Evolutionary conservation across 2,797 vertebrate species (phyloP).

Genomic region (Ataeniobius toweri): DNA sequence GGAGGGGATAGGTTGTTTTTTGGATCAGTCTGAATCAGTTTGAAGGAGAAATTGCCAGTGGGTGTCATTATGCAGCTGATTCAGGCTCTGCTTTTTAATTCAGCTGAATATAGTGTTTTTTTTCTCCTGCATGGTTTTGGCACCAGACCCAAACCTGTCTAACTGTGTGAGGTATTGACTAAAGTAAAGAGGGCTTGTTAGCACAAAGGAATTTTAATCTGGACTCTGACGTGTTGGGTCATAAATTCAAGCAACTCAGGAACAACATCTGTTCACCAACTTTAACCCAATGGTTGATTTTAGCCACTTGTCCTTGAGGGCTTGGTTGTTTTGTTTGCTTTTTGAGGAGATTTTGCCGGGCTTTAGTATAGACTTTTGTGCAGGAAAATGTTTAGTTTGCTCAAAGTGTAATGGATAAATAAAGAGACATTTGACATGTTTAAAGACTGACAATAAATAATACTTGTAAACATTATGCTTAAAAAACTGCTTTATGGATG

Average conservation of each 20-base stretch:
- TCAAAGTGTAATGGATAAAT: background rate
- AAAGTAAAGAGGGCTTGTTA: slow-evolving; percentile 20
- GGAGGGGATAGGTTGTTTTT: background rate
- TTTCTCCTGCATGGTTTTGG: background rate
- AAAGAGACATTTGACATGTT: background rate
- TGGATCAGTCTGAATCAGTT: background rate
- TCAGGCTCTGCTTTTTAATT: slow-evolving; percentile 23
- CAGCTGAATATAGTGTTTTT: slow-evolving; percentile 14
- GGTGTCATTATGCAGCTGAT: slow-evolving; percentile 22
- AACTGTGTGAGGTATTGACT: slow-evolving; percentile 7
- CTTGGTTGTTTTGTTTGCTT: background rate
- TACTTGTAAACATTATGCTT: background rate
- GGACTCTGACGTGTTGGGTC: slow-evolving; percentile 6
- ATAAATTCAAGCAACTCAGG: slow-evolving; percentile 22
- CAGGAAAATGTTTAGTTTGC: background rate
- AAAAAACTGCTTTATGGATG: background rate
- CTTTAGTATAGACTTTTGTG: background rate
- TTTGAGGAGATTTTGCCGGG: no score
- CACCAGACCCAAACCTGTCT: background rate
- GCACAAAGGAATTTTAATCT: slow-evolving; percentile 4
- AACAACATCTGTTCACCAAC: slow-evolving; percentile 5
- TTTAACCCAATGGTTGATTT: background rate
- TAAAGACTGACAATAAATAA: no score
- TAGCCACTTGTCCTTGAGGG: background rate
- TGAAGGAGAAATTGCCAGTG: slow-evolving; percentile 5